Conservation (phyloP, 2,888 invertebrate species). For the Bombylius discolor region DNA sequence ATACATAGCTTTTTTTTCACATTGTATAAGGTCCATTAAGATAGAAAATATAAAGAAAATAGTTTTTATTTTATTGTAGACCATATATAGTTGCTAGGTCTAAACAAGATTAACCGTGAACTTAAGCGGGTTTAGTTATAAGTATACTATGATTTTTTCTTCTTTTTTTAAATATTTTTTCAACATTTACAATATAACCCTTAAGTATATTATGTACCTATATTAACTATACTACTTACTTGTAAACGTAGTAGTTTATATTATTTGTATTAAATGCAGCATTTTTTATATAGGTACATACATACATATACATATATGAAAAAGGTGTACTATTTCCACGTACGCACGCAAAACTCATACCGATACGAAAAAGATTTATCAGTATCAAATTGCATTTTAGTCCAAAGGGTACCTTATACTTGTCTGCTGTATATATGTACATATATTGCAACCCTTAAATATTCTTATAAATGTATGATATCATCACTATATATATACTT, state of each 20-base stretch:
- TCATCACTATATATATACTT: no score
- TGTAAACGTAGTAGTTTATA: no score
- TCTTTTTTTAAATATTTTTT: neutral
- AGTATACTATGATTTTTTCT: neutral
- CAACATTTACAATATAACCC: neutral
- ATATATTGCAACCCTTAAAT: no score
- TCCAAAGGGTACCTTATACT: no score
- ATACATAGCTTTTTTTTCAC: no score
- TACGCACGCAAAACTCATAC: neutral
- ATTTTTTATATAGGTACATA: neutral
- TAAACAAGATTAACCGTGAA: constrained; percentile 9
- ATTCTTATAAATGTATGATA: no score
- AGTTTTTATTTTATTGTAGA: no score
- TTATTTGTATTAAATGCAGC: no score
- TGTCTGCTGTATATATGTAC: no score
- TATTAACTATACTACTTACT: no score
- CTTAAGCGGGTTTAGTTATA: neutral
- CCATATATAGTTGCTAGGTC: neutral
- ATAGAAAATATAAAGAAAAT: neutral
- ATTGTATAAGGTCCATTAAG: no score
- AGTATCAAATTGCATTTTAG: neutral
- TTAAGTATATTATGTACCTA: neutral
- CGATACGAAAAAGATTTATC: neutral
- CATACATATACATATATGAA: no score
- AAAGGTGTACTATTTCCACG: neutral